Evolutionary conservation across 2,113 vertebrate species (phyloP), one percentile per base, ranked within the genome.

Genomic region (Hassar affinis): DNA sequence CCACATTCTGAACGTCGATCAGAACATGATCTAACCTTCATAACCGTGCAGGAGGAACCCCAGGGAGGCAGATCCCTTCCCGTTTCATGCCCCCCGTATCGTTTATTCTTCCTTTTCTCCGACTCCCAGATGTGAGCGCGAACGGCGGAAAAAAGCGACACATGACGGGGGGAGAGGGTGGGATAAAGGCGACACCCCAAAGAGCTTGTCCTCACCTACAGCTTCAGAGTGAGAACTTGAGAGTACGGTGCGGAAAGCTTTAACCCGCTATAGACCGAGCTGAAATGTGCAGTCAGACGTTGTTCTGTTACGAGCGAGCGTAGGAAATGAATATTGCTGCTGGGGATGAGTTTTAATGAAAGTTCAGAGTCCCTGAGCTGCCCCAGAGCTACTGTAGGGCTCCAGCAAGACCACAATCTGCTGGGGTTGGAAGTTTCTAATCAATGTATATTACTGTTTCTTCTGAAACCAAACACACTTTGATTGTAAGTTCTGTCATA

Each of bases 81-180:
- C 9, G 0, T 71, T 56, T 57, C 83, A 42, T 79, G 10, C 35
- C 56, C 0, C 0, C 5, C 33, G 71, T 92, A 83, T 42, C 38
- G 91, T 90, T 92, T 89, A 93, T 86, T 84, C 85, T 90, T 87
- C 59, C 86, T 76, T 62, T 52, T 42, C 85, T 83, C 84, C 42
- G 82, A 82, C 81, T 86, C 87, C 89, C 89, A 90, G 89, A 89
- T 91, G 91, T 87, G 88, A 90, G 80, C 87, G 71, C 56, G 82
- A 88, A 78, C 38, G 57, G 57, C 74, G 84, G 79, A 22, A 74
- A 87, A 88, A 89, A 84, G 87, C 83, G 86, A 85, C 59, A 85
- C 87, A 38, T 89, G 64, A 27, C 9, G 51, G 49, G 66, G 2
- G 33, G 61, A 33, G 57, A 30, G 18, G 56, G 66, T 33, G 49